Evolutionary conservation across 2,113 vertebrate species (phyloP), one percentile per base, ranked within the genome.

Genomic region (Hypocryptadius cinnamomeus): DNA sequence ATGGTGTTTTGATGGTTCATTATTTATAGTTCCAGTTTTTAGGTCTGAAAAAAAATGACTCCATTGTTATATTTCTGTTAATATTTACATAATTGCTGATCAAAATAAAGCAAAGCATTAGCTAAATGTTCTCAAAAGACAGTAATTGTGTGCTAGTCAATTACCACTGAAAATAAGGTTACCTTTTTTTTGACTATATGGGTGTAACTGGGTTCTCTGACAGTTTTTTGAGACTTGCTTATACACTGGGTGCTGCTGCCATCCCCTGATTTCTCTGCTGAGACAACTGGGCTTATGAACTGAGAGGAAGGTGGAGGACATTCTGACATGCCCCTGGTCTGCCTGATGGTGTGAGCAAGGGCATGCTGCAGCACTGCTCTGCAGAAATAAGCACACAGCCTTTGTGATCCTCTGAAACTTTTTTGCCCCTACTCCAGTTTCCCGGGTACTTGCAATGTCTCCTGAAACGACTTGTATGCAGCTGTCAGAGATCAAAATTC

Each of bases 381-480:
- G 33, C 21, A 84, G 45, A 11, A 37, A 5, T 39, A 35, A 39
- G 40, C 25, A 57, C 57, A 28, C 6, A 68, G 31, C 15, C 11
- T 47, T 42, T 19, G 12, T 18, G 21, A 83, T 11, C 8, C 14
- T 37, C 45, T 48, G 45, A 61, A 68, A 10, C 21, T 24, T 24
- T 51, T 54, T 40, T 30, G 8, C 2, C 4, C 2, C 11, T 50
- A 6, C 18, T 60, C 8, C 21, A 8, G 9, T 70, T 73, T 68
- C 24, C 23, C 42, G 19, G 5, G 13, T 63, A 28, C 28, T 77
- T 61, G 21, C 15, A 61, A 3, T 47, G 37, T 51, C 48, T 69
- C 40, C 31, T 64, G 50, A 61, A 72, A 79, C 0, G 0, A 50
- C 33, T 72, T 5, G 1, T 16, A 13, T 23, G 63, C 57, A n/a